Evolutionary conservation across 2,113 vertebrate species (phyloP).

Genomic region (Isichthys henryi): DNA sequence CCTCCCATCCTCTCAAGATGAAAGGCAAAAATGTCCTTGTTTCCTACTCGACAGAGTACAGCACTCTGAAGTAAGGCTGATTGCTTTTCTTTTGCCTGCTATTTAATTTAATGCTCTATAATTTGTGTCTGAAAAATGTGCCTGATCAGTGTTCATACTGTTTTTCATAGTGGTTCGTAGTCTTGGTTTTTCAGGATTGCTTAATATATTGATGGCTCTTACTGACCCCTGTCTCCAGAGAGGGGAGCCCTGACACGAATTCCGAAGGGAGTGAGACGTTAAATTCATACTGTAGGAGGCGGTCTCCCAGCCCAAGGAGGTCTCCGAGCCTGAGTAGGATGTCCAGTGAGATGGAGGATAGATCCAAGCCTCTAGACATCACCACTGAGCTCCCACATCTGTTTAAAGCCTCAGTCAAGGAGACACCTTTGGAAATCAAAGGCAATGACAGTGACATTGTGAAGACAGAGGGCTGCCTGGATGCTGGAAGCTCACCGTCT

Average conservation of each 20-base stretch:
- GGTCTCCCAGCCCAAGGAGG: conserved; percentile 2
- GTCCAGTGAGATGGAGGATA: conserved; percentile 17
- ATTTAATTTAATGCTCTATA: background rate
- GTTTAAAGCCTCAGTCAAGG: background rate
- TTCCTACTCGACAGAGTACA: conserved; percentile 50
- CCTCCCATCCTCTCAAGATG: conserved; percentile 44
- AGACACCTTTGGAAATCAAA: background rate
- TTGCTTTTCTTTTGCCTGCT: background rate
- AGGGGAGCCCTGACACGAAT: background rate
- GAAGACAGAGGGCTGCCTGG: background rate
- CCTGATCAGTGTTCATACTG: background rate
- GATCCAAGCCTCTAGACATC: background rate
- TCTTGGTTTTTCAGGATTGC: background rate
- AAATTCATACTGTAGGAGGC: background rate
- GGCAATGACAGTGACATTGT: background rate
- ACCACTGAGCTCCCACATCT: background rate
- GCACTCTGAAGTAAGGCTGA: conserved; percentile 47
- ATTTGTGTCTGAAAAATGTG: background rate
- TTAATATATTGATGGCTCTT: background rate
- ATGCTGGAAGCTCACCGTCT: background rate
- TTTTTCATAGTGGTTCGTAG: background rate
- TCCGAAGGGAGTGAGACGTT: background rate
- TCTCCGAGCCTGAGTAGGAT: background rate
- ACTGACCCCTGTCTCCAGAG: background rate
- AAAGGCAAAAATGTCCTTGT: conserved; percentile 43